Evolutionary conservation across 2,113 vertebrate species (phyloP).

Genomic region (Malurus cyaneus): DNA sequence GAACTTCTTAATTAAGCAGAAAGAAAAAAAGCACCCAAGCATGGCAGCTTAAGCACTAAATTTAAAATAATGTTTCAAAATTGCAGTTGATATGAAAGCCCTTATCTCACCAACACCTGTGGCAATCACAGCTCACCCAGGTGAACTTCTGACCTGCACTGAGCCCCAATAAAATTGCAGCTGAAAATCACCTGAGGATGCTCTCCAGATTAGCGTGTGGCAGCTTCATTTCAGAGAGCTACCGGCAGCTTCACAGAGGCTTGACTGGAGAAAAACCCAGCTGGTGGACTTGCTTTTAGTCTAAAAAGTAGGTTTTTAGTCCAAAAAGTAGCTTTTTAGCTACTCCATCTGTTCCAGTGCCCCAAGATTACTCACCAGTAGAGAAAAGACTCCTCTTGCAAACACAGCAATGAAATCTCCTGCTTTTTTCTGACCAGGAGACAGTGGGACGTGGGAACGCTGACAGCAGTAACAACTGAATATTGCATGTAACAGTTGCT

Average conservation of each 20-base stretch:
- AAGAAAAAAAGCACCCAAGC: neutral
- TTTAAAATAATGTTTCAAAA: neutral
- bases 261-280: neutral
- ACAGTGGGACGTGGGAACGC: neutral
- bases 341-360: neutral
- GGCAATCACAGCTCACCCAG: neutral
- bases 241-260: neutral
- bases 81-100: neutral
- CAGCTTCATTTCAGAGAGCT: neutral
- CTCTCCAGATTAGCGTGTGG: neutral
- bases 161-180: neutral
- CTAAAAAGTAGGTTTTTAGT: neutral
- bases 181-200: neutral
- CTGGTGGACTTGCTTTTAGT: neutral
- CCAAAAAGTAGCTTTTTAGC: neutral
- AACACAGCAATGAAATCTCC: neutral
- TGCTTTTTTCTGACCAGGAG: neutral
- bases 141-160: neutral
- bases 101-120: neutral
- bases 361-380: neutral
- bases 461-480: neutral
- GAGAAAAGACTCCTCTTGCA: neutral
- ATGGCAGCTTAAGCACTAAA: neutral
- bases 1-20: neutral
- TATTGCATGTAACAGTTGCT: neutral